These are phyloP conservation scores for Cryptus viduatorius DNA, from an alignment of 2,888 invertebrate genomes.

Conservation along the genomic window DNA sequence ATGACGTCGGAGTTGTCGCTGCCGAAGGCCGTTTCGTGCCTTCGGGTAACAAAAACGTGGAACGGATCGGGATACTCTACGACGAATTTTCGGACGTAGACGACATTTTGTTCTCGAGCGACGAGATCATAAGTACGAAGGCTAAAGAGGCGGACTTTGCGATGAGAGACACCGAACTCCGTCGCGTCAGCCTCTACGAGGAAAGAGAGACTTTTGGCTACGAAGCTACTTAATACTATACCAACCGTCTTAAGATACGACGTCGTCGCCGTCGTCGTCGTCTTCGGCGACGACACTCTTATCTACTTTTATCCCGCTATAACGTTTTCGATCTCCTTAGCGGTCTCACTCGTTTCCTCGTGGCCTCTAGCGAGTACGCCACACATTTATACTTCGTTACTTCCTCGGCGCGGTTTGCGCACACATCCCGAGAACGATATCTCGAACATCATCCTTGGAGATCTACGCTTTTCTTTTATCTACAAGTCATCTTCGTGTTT, in stretches of 20 bases:
- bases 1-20: not conserved
- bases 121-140: constrained; percentile 1
- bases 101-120: constrained; percentile 21
- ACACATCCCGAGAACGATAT: not conserved
- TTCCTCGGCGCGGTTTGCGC: not conserved
- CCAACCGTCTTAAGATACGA: not conserved
- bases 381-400: not conserved
- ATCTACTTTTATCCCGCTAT: constrained; percentile 23
- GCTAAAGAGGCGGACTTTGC: constrained; percentile 5
- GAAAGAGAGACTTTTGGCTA: constrained; percentile 23
- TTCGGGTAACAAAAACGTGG: constrained; percentile 13
- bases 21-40: constrained; percentile 17
- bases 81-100: constrained; percentile 24
- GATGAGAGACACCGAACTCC: constrained; percentile 1
- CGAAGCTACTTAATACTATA: not conserved
- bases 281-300: not conserved
- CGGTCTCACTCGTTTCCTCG: constrained; percentile 36
- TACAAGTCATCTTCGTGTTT: not conserved
- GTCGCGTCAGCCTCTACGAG: constrained; percentile 15
- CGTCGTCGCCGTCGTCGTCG: constrained; percentile 4
- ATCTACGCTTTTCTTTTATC: constrained; percentile 17
- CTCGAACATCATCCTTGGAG: constrained; percentile 39
- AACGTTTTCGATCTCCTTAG: not conserved
- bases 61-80: constrained; percentile 14
- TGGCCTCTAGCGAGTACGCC: constrained; percentile 3